Percentiles rank a stretch among this genome's conserved stretches.
Conservation (phyloP, 2,113 vertebrate genomes). For the Puffinus mauretanicus region DNA sequence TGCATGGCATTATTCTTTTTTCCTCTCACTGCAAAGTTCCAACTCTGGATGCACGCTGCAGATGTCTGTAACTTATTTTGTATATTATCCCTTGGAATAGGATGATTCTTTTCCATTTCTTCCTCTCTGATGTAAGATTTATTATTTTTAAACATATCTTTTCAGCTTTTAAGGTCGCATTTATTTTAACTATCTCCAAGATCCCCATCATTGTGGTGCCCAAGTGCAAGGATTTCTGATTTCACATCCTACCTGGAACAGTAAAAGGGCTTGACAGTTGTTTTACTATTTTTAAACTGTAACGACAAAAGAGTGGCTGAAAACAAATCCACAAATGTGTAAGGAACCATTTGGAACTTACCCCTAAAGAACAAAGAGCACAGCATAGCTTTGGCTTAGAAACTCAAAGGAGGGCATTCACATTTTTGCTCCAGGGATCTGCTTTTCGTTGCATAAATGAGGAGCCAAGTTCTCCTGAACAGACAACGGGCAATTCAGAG, state of each 20-base stretch:
- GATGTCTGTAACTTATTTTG: not conserved
- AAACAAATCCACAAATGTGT: not conserved
- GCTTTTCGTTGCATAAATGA: slow-evolving; percentile 16
- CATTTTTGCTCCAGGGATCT: not conserved
- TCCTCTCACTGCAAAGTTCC: not conserved
- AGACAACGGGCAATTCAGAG: not conserved
- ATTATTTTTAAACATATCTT: not conserved
- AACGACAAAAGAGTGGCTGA: not conserved
- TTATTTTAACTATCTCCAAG: not conserved
- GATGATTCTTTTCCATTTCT: not conserved
- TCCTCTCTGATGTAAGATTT: not conserved
- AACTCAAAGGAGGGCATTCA: slow-evolving; percentile 8
- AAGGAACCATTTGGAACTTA: not conserved
- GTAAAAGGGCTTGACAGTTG: not conserved
- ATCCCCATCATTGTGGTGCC: not conserved
- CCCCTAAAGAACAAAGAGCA: not conserved
- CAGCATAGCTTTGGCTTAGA: not conserved
- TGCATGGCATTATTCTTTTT: not conserved
- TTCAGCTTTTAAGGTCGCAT: not conserved
- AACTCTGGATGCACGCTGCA: not conserved
- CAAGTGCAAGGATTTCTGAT: not conserved
- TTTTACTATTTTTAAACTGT: not conserved
- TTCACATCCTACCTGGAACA: not conserved
- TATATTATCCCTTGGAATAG: not conserved
- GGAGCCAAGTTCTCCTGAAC: not conserved